Percentiles rank a stretch among this genome's conserved stretches.
Conservation (phyloP, 2,888 invertebrate species). For the Frankliniella intonsa region DNA sequence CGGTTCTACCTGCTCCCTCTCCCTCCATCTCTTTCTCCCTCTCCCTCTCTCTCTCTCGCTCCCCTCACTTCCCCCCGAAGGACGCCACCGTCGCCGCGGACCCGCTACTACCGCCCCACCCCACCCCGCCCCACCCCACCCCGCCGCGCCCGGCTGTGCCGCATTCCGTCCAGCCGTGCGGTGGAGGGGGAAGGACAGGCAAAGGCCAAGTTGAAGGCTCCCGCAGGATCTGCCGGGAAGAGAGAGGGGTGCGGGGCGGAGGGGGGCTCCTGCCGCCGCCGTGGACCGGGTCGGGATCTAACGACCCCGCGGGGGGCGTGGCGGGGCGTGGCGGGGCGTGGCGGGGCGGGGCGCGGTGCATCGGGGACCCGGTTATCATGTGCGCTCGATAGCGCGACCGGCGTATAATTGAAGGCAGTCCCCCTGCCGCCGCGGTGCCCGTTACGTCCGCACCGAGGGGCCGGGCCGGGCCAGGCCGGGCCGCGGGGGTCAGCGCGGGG, state of each 20-base stretch:
- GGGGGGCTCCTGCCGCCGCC: too few species aligned
- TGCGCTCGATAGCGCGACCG: too few species aligned
- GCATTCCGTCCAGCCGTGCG: not conserved
- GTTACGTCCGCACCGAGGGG: too few species aligned
- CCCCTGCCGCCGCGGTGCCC: too few species aligned
- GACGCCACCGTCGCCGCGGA: not conserved
- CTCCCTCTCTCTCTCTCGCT: not conserved
- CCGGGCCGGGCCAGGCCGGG: too few species aligned
- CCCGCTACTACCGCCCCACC: not conserved
- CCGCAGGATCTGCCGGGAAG: not conserved
- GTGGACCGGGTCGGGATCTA: not conserved
- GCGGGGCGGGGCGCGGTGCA: not conserved
- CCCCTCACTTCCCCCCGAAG: not conserved
- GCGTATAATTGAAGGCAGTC: too few species aligned
- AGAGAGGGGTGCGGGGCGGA: not conserved
- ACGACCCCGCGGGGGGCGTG: not conserved
- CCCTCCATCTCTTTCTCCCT: not conserved
- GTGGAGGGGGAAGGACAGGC: not conserved
- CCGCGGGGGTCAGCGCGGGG: too few species aligned
- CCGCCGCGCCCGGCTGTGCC: not conserved
- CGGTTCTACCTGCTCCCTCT: not conserved
- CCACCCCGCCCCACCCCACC: not conserved
- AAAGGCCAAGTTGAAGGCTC: conserved; percentile 26
- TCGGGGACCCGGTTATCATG: too few species aligned
- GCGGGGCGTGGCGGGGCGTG: not conserved